Evolutionary conservation across 2,888 invertebrate species (phyloP).

Genomic region (Thyatira batis): DNA sequence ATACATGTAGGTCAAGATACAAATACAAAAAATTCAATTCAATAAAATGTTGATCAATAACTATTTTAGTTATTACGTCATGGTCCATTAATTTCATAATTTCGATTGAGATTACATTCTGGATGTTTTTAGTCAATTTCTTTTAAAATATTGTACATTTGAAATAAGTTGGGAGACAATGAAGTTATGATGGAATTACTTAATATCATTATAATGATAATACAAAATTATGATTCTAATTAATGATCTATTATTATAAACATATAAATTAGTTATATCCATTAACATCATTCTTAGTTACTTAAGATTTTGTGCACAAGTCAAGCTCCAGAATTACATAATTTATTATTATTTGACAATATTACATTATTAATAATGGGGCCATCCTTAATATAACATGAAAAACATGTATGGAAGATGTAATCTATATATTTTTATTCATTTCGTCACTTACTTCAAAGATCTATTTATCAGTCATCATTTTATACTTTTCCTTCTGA

Average conservation of each 20-base stretch:
- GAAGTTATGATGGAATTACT: background rate
- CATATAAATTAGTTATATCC: constrained; percentile 15
- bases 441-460: constrained; percentile 37
- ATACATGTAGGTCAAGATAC: constrained; percentile 53
- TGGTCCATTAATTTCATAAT: constrained; percentile 66
- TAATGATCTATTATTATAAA: constrained; percentile 18
- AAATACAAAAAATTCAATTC: constrained; percentile 55
- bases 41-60: constrained; percentile 79
- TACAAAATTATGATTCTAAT: constrained; percentile 6
- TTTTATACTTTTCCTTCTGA: constrained; percentile 41
- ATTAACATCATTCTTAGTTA: constrained; percentile 35
- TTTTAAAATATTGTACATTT: constrained; percentile 8
- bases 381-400: constrained; percentile 41
- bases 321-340: constrained; percentile 50
- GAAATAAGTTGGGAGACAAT: constrained; percentile 18
- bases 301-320: constrained; percentile 70
- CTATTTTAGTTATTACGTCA: constrained; percentile 63
- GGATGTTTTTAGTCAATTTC: constrained; percentile 31
- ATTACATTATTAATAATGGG: constrained; percentile 42
- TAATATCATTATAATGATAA: constrained; percentile 3
- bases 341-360: constrained; percentile 38
- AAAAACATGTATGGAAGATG: constrained; percentile 52
- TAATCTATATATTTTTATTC: constrained; percentile 23
- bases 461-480: constrained; percentile 42
- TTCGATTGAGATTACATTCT: constrained; percentile 51